Base-by-base conservation (phyloP, 2,797 vertebrate species). In the Vireo griseus region DNA sequence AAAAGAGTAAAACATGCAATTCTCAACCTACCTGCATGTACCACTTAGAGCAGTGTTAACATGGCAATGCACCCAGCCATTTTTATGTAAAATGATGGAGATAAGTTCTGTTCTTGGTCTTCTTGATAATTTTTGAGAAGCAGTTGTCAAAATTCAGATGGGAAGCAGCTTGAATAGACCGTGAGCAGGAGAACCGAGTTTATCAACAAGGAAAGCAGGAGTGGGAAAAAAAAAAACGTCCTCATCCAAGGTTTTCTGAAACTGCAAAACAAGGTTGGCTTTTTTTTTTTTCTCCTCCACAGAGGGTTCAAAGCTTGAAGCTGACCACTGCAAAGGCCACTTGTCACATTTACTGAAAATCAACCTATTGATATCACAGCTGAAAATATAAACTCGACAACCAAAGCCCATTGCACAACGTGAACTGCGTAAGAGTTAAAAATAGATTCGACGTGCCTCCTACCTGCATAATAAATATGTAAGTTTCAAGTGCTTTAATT, bases 311-410 rank as follows among this genome's bases (percentile, higher is more conserved):
- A 97, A 98, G 98, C 98, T 97, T 95, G 95, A 97, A 98, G 97
- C 98, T 98, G 98, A 99, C 98, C 98, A 98, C 98, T 98, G 98
- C 97, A 98, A 98, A 95, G 98, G 98, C 97, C 97, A 98, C 97
- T 96, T 97, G 97, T 98, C 98, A 98, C 95, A 97, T 98, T 97
- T 98, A 97, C 97, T 98, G 98, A 98, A 98, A 98, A 98, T 98
- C 98, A 98, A 97, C 96, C 98, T 97, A 98, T 97, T 96, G 95
- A 96, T 96, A 97, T 96, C 96, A 96, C 97, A 97, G 97, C 97
- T 97, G 97, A 97, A 98, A 97, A 98, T 88, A 97, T 92, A 97
- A 98, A 97, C 97, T 97, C 92, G 92, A 97, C 97, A 97, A 96
- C 95, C 94, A 96, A 97, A 97, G 95, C 97, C 94, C 94, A 88